Conservation (phyloP, 2,113 vertebrate genomes). For the Labeo catla region DNA sequence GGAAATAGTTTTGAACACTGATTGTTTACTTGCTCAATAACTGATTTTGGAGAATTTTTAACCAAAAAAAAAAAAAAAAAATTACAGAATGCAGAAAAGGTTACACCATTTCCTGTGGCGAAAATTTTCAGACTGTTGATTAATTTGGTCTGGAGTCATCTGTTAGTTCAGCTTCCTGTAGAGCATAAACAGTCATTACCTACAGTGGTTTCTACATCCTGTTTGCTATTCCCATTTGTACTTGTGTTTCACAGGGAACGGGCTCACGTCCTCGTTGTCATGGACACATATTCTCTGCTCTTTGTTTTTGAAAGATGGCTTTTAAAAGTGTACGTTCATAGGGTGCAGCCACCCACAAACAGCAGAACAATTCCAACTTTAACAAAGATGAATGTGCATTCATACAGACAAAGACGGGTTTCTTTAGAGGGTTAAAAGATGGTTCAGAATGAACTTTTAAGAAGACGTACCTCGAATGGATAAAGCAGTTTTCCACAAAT, state of each 20-base stretch:
- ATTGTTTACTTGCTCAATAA: too few relatives aligned
- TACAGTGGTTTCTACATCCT: neutral
- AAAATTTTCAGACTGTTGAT: neutral
- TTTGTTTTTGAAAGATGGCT: constrained; percentile 34
- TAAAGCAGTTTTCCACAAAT: neutral
- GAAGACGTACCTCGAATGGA: neutral
- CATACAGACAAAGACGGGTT: neutral
- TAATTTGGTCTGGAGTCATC: neutral
- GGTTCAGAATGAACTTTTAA: neutral
- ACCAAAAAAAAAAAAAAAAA: too few relatives aligned
- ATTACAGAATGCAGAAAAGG: neutral
- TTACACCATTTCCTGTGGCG: neutral
- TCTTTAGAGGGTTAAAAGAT: neutral
- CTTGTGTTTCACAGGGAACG: neutral
- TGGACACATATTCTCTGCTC: constrained; percentile 26
- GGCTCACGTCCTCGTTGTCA: constrained; percentile 5
- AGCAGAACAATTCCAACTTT: constrained; percentile 2
- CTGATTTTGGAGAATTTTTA: too few relatives aligned
- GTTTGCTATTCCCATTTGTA: constrained; percentile 7
- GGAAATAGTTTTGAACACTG: too few relatives aligned
- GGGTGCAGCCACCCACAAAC: constrained; percentile 21
- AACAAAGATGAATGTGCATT: constrained; percentile 9
- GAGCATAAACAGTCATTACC: constrained; percentile 23
- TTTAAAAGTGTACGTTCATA: constrained; percentile 11
- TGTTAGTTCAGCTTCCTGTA: neutral